These are phyloP conservation scores for Tortrix viridana DNA, from an alignment of 2,888 invertebrate species.

Conservation along the genomic window DNA sequence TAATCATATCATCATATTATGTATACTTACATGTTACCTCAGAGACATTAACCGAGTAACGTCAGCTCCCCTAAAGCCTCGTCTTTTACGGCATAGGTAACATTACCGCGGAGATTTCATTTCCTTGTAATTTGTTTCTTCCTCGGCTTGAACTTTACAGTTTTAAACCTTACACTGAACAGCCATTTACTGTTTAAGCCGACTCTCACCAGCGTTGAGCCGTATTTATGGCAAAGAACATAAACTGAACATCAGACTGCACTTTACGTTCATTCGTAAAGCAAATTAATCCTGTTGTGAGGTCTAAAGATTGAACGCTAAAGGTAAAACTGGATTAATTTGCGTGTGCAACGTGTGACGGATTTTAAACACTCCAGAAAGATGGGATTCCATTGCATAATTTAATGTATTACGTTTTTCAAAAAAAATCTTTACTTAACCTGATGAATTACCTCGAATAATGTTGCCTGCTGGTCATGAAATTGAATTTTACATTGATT, in stretches of 20 bases:
- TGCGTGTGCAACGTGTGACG: too few relatives aligned
- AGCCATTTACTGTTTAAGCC: slow-evolving; percentile 71
- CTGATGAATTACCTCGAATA: too few relatives aligned
- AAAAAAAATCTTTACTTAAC: too few relatives aligned
- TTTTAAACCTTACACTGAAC: slow-evolving; percentile 73
- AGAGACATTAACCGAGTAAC: slow-evolving; percentile 16
- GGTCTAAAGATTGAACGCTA: too few relatives aligned
- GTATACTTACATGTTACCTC: neutral
- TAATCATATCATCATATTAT: neutral
- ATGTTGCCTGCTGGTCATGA: too few relatives aligned
- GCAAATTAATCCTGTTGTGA: too few relatives aligned
- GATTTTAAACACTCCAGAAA: too few relatives aligned
- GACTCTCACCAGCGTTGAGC: slow-evolving; percentile 63
- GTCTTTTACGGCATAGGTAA: slow-evolving; percentile 19
- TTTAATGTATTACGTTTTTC: too few relatives aligned
- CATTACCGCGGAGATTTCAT: slow-evolving; percentile 59
- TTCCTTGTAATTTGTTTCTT: slow-evolving; percentile 75
- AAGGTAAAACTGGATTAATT: too few relatives aligned
- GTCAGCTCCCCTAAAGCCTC: slow-evolving; percentile 10
- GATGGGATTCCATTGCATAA: too few relatives aligned
- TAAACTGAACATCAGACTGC: neutral
- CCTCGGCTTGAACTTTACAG: slow-evolving; percentile 67
- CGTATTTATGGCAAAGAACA: slow-evolving; percentile 64
- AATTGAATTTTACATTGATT: too few relatives aligned
- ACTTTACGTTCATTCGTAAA: neutral